Conservation (phyloP, 1,140 invertebrate genomes). For the Streblospio benedicti region DNA sequence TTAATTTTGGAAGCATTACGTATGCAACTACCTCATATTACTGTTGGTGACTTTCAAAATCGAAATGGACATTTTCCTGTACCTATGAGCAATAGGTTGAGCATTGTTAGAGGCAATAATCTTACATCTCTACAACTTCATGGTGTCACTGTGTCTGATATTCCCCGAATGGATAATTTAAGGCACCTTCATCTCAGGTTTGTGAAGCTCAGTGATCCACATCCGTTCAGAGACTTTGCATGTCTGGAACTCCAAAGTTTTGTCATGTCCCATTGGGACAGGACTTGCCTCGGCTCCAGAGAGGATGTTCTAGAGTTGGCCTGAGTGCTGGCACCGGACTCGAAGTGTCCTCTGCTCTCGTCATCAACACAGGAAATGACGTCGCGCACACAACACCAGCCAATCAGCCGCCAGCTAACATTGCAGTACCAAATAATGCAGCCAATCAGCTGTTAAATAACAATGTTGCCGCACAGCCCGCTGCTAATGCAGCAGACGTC, state of each 20-base stretch:
- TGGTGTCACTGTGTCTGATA: conserved; percentile 31
- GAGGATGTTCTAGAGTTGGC: conserved; percentile 34
- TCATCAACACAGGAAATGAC: conserved; percentile 23
- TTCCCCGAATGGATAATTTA: conserved; percentile 31
- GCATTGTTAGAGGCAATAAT: conserved; percentile 24
- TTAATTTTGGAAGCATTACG: conserved; percentile 33
- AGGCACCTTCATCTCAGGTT: conserved; percentile 32
- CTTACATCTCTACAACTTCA: conserved; percentile 33
- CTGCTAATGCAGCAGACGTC: no score
- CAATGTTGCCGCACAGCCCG: no score
- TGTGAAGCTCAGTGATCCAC: conserved; percentile 32
- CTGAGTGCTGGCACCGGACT: conserved; percentile 40
- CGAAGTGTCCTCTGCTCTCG: conserved; percentile 36
- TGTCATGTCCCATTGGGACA: conserved; percentile 38
- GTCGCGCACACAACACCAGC: no score
- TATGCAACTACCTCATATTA: conserved; percentile 29
- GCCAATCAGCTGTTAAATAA: no score
- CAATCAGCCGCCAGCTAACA: no score
- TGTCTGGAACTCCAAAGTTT: conserved; percentile 36
- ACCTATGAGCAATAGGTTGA: conserved; percentile 21
- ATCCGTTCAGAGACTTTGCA: conserved; percentile 38
- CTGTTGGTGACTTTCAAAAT: conserved; percentile 36
- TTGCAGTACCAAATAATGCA: no score
- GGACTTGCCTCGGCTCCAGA: conserved; percentile 28
- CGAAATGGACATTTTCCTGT: conserved; percentile 30